phyloP scores from a whole-genome alignment of 2,888 invertebrate species.

The Smittia aterrima region DNA sequence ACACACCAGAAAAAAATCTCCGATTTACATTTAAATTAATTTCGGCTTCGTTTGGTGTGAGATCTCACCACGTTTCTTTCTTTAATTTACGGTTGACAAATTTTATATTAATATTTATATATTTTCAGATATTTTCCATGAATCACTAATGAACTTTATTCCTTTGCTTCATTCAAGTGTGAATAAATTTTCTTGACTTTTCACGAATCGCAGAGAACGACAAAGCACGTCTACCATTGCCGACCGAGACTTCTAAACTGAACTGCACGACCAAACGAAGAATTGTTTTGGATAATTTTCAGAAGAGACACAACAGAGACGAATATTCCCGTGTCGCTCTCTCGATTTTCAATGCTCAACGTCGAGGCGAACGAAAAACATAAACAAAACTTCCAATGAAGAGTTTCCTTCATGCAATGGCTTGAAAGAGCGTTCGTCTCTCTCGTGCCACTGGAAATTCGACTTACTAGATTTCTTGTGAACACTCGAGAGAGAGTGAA shows the following conservation, averaged over 20 bases:
- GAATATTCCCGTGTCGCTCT: conserved; percentile 22
- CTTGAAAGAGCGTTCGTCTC: no score
- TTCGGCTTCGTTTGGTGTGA: neutral
- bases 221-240: conserved; percentile 1
- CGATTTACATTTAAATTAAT: conserved; percentile 25
- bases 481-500: neutral
- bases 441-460: neutral
- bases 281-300: conserved; percentile 14
- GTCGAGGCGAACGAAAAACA: neutral
- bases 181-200: conserved; percentile 4
- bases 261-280: neutral
- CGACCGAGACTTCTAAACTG: conserved; percentile 24
- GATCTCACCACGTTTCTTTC: no score
- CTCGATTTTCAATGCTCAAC: neutral
- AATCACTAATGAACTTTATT: conserved; percentile 23
- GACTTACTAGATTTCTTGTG: neutral
- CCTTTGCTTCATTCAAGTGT: conserved; percentile 6
- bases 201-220: neutral
- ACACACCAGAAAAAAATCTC: neutral
- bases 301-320: neutral
- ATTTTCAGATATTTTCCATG: neutral
- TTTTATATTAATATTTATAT: conserved; percentile 25
- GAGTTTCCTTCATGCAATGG: neutral
- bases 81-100: conserved; percentile 13
- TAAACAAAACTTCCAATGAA: conserved; percentile 14